Base-by-base conservation (phyloP, 2,797 vertebrate genomes). In the Brotula barbata region DNA sequence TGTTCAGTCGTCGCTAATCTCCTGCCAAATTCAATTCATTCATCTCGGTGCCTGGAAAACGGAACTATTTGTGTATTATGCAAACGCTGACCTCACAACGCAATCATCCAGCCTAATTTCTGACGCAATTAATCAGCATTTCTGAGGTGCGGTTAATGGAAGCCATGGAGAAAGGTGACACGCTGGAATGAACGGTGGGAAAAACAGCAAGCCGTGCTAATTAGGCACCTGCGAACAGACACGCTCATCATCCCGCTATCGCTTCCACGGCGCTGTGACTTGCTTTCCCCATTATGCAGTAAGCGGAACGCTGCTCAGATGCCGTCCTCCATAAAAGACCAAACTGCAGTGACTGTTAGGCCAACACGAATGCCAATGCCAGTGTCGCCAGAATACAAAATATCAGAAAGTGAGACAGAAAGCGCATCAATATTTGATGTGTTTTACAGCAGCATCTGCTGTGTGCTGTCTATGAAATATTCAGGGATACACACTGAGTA, bases 391-490 rank as follows among this genome's bases (percentile, higher is more conserved):
- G 71, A 83, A 83, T 74, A 75, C 85, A 84, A 84, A 86, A 72
- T 58, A 85, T 73, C 73, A 81, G 65, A 76, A 71, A 40, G 60
- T 28, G 71, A 82, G 76, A 82, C 66, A 77, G 75, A 84, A 52
- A 82, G 52, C 1, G 21, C 65, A 91, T 92, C 53, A 90, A 91
- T 88, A 87, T 90, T 91, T 88, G 68, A 92, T 90, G 77, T 6
- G 48, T 76, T 87, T 87, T 86, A 87, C 81, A 78, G 79, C 83
- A 82, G 85, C 90, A 90, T 88, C 89, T 90, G 85, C 83, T 82
- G 69, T 42, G 80, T 72, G 73, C 64, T 58, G 64, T 68, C 83
- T 70, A 90, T 92, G 78, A 92, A 90, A 90, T 88, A 91, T 90
- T 89, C 83, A 89, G 73, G 45, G 63, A 64, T 57, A 74, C 79